Percentiles rank a stretch among this genome's conserved stretches.
Conservation (phyloP, 2,113 vertebrate species). For the Todiramphus chloris region DNA sequence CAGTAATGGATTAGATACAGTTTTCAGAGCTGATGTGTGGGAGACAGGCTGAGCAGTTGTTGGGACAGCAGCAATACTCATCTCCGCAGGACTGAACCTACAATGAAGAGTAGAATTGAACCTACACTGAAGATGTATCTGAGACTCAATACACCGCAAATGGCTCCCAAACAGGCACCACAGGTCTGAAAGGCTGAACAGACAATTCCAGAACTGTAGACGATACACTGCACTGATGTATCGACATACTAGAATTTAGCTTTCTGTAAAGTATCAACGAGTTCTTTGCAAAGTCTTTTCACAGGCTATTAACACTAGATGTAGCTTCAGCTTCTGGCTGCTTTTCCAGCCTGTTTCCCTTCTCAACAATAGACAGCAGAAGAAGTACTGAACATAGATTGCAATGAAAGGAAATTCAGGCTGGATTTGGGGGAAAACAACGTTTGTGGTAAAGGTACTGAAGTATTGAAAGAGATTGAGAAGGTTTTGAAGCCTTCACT, state of each 20-base stretch:
- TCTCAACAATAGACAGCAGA: not conserved
- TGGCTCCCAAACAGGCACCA: too few species aligned
- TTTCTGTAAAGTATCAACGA: not conserved
- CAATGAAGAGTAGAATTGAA: too few species aligned
- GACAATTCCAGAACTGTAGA: too few species aligned
- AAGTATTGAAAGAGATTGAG: not conserved
- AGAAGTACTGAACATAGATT: not conserved
- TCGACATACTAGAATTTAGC: not conserved
- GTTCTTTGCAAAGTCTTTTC: not conserved
- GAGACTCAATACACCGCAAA: too few species aligned
- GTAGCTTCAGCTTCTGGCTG: not conserved
- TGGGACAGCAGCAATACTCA: too few species aligned
- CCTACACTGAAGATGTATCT: too few species aligned
- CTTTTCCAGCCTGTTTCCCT: not conserved
- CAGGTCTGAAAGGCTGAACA: too few species aligned
- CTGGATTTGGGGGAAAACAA: not conserved
- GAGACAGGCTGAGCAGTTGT: too few species aligned
- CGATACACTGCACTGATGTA: not conserved
- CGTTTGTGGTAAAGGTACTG: not conserved
- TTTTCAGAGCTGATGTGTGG: not conserved
- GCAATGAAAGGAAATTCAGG: not conserved
- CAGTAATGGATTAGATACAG: not conserved
- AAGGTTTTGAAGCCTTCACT: not conserved
- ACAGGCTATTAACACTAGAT: not conserved
- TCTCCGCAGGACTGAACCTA: too few species aligned